Percentiles rank a stretch among this genome's conserved stretches.
Evolutionary conservation across 2,113 vertebrate genomes (phyloP).

Genomic region (Ginglymostoma cirratum): DNA sequence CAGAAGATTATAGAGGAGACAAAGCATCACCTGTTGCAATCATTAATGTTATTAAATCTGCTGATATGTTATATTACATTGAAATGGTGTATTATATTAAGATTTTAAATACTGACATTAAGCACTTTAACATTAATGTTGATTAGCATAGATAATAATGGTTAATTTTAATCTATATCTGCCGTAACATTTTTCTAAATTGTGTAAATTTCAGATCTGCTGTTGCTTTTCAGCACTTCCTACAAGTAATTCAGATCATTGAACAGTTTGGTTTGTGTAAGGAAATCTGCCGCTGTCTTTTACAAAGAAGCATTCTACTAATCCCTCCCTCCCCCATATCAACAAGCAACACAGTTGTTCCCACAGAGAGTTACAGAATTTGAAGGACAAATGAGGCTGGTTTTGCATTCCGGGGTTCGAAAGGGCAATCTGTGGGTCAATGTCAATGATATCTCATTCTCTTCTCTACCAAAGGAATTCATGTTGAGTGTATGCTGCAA

Average conservation of each 20-base stretch:
- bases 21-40: not conserved
- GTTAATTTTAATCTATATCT: not conserved
- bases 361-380: not conserved
- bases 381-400: not conserved
- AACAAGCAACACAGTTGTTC: not conserved
- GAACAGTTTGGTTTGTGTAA: not conserved
- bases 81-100: not conserved
- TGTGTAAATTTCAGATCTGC: not conserved
- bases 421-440: not conserved
- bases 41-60: not conserved
- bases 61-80: not conserved
- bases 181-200: not conserved
- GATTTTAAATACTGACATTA: not conserved
- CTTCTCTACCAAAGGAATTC: not conserved
- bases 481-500: not conserved
- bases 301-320: not conserved
- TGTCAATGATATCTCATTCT: not conserved
- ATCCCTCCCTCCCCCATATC: not conserved
- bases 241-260: not conserved
- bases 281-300: not conserved
- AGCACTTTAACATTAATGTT: not conserved
- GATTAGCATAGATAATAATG: no score
- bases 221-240: not conserved
- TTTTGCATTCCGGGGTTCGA: not conserved
- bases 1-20: not conserved